Conservation (phyloP, 2,797 vertebrate genomes). For the Aeoliscus strigatus region DNA sequence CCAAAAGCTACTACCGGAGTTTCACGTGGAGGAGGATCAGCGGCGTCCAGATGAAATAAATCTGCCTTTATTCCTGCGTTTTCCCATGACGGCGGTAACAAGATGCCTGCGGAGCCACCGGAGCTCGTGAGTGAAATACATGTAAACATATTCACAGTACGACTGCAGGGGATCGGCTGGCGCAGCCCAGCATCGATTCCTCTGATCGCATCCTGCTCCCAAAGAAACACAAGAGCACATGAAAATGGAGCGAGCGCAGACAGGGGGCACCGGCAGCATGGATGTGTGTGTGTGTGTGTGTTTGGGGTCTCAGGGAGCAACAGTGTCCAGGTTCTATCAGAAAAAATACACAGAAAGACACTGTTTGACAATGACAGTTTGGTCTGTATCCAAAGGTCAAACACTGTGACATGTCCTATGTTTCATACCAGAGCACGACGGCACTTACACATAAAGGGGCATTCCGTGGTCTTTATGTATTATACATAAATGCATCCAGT, state of each 20-base stretch:
- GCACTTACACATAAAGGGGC: not conserved
- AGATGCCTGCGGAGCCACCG: slow-evolving; percentile 43
- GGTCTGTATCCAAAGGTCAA: slow-evolving; percentile 57
- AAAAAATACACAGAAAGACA: slow-evolving; percentile 30
- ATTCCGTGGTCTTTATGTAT: too few species aligned
- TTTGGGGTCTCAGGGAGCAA: slow-evolving; percentile 25
- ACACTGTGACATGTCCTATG: too few species aligned
- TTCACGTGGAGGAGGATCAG: slow-evolving; percentile 3
- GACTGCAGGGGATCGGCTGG: slow-evolving; percentile 56
- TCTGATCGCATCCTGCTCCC: slow-evolving; percentile 56
- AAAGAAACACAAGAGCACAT: slow-evolving; percentile 51
- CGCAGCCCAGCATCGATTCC: slow-evolving; percentile 51
- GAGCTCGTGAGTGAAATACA: slow-evolving; percentile 50
- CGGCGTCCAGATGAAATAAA: slow-evolving; percentile 23
- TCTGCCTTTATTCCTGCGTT: slow-evolving; percentile 6
- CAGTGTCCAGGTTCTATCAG: slow-evolving; percentile 8
- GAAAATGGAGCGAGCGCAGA: slow-evolving; percentile 46
- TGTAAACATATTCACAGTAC: slow-evolving; percentile 64
- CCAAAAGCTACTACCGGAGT: slow-evolving; percentile 8
- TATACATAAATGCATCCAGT: too few species aligned
- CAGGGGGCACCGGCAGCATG: slow-evolving; percentile 28
- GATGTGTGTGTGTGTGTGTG: not conserved
- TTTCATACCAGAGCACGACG: too few species aligned
- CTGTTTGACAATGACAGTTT: slow-evolving; percentile 44
- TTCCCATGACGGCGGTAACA: slow-evolving; percentile 38